These are phyloP conservation scores for Plebejus melissa DNA, from an alignment of 2,888 invertebrate species.

Conservation along the genomic window DNA sequence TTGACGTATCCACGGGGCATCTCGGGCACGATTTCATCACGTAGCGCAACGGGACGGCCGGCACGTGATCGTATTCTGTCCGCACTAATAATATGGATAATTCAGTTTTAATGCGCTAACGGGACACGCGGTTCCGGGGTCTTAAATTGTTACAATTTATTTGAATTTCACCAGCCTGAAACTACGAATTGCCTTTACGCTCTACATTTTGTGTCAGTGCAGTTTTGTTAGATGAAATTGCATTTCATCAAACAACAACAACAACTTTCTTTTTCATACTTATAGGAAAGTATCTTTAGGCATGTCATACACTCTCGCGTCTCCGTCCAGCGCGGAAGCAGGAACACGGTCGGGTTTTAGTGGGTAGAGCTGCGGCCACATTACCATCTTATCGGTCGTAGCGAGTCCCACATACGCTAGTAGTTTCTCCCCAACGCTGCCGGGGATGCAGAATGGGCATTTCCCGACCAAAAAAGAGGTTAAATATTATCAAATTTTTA, in stretches of 20 bases:
- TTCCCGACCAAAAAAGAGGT: no score
- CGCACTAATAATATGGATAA: constrained; percentile 30
- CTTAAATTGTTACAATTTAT: constrained; percentile 21
- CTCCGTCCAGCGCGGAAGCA: no score
- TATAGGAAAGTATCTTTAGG: no score
- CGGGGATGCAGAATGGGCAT: no score
- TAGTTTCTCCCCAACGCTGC: no score
- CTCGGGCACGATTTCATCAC: constrained; percentile 30
- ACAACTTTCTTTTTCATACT: background rate
- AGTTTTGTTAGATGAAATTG: background rate
- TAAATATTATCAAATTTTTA: background rate
- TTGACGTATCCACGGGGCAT: constrained; percentile 29
- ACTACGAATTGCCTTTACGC: background rate
- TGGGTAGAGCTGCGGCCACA: no score
- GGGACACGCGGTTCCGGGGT: constrained; percentile 10
- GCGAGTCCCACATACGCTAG: no score
- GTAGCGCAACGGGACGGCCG: constrained; percentile 30
- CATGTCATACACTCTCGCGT: no score
- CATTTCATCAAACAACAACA: background rate
- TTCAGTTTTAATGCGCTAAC: constrained; percentile 31
- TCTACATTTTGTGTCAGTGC: background rate
- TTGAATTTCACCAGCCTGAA: background rate
- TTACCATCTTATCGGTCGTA: no score
- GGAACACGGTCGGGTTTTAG: no score
- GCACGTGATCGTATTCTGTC: constrained; percentile 37